Conservation (phyloP, 2,797 vertebrate genomes). For the Sarcoramphus papa region DNA sequence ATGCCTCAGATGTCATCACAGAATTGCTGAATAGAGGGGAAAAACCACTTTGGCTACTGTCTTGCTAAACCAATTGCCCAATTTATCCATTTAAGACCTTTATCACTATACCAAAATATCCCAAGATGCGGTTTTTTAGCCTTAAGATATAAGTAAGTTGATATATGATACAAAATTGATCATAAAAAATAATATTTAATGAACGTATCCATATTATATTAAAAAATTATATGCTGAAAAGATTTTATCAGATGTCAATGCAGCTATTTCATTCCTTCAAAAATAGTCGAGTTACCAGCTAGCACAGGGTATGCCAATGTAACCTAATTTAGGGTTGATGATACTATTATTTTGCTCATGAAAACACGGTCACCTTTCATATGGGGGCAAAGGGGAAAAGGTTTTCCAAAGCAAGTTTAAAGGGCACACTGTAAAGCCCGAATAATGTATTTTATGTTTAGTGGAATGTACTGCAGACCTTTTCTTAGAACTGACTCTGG, state of each 20-base stretch:
- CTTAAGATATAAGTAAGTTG: background rate
- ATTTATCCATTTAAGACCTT: background rate
- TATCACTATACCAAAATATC: background rate
- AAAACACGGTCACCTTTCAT: background rate
- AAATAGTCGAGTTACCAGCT: background rate
- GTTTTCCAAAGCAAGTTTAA: background rate
- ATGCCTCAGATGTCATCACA: background rate
- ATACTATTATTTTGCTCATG: background rate
- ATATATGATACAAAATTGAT: background rate
- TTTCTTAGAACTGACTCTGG: background rate
- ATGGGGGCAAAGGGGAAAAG: background rate
- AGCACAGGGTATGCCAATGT: background rate
- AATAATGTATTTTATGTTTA: background rate
- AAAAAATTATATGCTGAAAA: background rate
- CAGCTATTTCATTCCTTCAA: background rate
- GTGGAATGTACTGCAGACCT: background rate
- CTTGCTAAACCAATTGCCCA: background rate
- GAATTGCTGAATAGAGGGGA: background rate
- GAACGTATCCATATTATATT: background rate
- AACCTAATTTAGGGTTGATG: background rate
- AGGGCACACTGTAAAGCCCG: background rate
- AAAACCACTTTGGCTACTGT: background rate
- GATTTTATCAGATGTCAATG: background rate
- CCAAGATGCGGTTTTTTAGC: background rate
- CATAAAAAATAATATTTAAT: background rate